A percentile compares a stretch with the other conserved stretches of the same genome.
Conservation (phyloP, 53 echinoderm and acorn worm species). For the Astropecten irregularis region DNA sequence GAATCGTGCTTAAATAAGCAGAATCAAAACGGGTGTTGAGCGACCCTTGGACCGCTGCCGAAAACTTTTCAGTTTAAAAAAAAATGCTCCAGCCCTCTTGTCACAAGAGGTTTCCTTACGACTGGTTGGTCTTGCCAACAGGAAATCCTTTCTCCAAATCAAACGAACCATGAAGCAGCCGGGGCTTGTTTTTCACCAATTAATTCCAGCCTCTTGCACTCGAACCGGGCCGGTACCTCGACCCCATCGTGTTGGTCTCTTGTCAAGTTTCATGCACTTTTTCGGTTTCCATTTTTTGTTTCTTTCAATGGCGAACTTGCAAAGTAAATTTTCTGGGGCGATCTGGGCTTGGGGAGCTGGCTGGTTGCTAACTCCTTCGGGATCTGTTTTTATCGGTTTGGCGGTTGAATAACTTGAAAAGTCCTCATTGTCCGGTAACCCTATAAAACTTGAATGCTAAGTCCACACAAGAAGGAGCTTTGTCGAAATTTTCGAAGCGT, state of each 20-base stretch:
- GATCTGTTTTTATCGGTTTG: neutral
- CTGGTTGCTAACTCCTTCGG: neutral
- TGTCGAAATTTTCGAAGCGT: conserved; percentile 7
- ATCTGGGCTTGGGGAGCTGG: neutral
- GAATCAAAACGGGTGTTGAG: neutral
- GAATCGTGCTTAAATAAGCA: conserved; percentile 28
- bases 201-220: conserved; percentile 53
- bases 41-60: neutral
- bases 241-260: conserved; percentile 47
- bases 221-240: neutral
- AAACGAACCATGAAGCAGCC: conserved; percentile 49
- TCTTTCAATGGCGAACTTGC: no score
- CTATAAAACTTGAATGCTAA: conserved; percentile 56
- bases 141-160: conserved; percentile 40
- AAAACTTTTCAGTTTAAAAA: conserved; percentile 1
- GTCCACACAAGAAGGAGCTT: conserved; percentile 26
- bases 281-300: neutral
- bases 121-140: conserved; percentile 11
- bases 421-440: conserved; percentile 32
- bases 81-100: neutral
- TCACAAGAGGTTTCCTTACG: neutral
- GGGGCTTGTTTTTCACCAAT: conserved; percentile 59
- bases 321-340: neutral
- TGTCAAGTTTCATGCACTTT: neutral
- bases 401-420: conserved; percentile 40